These are phyloP conservation scores for Diabrotica virgifera DNA, from an alignment of 1,140 invertebrate species.

Conservation along the genomic window DNA sequence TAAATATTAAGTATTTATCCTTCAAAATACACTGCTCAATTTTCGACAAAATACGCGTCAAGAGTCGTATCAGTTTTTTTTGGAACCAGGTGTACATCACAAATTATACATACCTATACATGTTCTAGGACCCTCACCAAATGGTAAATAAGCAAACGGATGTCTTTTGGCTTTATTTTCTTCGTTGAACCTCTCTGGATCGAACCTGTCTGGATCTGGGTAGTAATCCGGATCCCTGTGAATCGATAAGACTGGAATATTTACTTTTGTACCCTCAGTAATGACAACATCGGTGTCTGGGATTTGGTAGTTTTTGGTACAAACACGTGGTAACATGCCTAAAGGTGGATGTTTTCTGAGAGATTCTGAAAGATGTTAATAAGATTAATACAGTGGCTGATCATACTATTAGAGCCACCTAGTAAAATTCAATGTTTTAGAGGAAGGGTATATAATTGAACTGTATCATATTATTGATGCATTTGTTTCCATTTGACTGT, in stretches of 20 bases:
- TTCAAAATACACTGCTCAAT: no score
- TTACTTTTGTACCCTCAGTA: slow-evolving; percentile 50
- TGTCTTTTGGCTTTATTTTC: slow-evolving; percentile 43
- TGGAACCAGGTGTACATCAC: no score
- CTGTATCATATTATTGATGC: no score
- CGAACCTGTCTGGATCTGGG: slow-evolving; percentile 59
- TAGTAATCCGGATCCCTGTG: slow-evolving; percentile 60
- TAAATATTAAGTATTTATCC: no score
- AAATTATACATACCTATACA: slow-evolving; percentile 52
- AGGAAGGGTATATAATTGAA: no score
- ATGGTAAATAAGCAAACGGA: slow-evolving; percentile 54
- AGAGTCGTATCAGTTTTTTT: no score
- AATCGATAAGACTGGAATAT: slow-evolving; percentile 60
- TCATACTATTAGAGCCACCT: no score
- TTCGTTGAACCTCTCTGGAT: slow-evolving; percentile 58
- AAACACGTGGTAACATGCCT: slow-evolving; percentile 39
- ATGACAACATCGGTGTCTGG: slow-evolving; percentile 36
- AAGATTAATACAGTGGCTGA: no score
- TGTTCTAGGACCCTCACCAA: slow-evolving; percentile 59
- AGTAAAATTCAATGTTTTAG: no score
- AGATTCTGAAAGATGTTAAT: no score
- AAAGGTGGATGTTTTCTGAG: slow-evolving; percentile 23
- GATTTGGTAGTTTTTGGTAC: slow-evolving; percentile 47
- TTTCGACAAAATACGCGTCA: no score
- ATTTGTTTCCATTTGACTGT: no score